Percentiles rank a stretch among this genome's conserved stretches.
These are phyloP conservation scores for Procambarus virginalis DNA, from an alignment of 1,140 invertebrate genomes.

Conservation along the genomic window DNA sequence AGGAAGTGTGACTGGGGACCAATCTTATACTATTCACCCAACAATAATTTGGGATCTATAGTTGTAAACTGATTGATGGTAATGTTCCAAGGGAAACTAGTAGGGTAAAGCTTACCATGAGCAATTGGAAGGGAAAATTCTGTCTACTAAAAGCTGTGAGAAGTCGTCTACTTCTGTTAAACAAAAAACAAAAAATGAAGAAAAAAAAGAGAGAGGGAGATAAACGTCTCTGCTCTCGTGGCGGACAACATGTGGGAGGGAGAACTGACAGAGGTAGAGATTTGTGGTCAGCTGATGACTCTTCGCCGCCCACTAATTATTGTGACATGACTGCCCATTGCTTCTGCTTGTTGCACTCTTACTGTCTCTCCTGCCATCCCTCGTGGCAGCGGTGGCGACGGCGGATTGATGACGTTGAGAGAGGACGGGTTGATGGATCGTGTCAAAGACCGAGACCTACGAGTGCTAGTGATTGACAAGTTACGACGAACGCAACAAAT, in stretches of 20 bases:
- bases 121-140: no score
- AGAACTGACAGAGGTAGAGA: neutral
- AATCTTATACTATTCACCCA: no score
- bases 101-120: no score
- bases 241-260: neutral
- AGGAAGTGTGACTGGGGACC: no score
- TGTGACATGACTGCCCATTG: slow-evolving; percentile 8
- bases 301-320: slow-evolving; percentile 25
- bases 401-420: neutral
- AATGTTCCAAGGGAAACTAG: no score
- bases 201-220: neutral
- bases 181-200: neutral
- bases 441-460: neutral
- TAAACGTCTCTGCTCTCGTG: neutral
- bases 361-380: neutral
- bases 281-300: slow-evolving; percentile 38
- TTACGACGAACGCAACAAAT: no score
- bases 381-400: neutral
- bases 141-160: no score
- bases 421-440: slow-evolving; percentile 8
- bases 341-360: slow-evolving; percentile 17
- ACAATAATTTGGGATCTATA: no score
- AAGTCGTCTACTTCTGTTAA: no score
- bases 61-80: no score
- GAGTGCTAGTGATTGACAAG: no score